Percentiles rank a stretch among this genome's conserved stretches.
These are phyloP conservation scores for Pocillopora grandis DNA, from an alignment of 92 coral and sea anemone species.

Conservation along the genomic window DNA sequence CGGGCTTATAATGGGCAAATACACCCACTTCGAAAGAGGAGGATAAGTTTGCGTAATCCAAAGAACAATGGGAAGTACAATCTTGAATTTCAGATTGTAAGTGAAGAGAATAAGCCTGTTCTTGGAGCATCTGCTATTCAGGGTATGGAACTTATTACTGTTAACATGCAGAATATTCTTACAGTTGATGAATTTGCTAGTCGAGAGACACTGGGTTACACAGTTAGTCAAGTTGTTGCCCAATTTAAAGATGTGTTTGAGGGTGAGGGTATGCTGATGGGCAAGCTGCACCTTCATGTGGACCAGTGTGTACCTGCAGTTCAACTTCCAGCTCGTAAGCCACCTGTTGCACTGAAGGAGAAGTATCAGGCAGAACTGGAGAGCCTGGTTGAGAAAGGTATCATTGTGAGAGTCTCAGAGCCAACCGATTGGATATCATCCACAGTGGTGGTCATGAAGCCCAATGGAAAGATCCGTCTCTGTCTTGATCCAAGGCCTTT, in stretches of 20 bases:
- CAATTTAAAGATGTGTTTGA: conserved; percentile 31
- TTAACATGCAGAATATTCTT: conserved; percentile 38
- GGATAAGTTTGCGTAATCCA: conserved; percentile 33
- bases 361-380: conserved; percentile 16
- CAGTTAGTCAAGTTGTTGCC: not conserved
- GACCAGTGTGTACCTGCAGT: conserved; percentile 30
- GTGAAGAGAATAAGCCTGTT: conserved; percentile 18
- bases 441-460: not conserved
- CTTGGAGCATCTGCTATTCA: conserved; percentile 29
- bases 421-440: conserved; percentile 4
- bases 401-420: not conserved
- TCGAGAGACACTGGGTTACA: conserved; percentile 13
- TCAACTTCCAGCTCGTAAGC: not conserved
- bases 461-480: conserved; percentile 3
- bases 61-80: conserved; percentile 36
- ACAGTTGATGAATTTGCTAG: conserved; percentile 17
- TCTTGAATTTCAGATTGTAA: conserved; percentile 35
- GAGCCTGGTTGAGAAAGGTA: conserved; percentile 9
- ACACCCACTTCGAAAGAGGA: conserved; percentile 34
- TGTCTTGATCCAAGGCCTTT: too few relatives aligned
- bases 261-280: conserved; percentile 34
- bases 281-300: conserved; percentile 26
- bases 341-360: conserved; percentile 38
- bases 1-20: not conserved
- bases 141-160: conserved; percentile 18